Base-by-base conservation (phyloP, 2,797 vertebrate species). In the Rachycentron canadum region DNA sequence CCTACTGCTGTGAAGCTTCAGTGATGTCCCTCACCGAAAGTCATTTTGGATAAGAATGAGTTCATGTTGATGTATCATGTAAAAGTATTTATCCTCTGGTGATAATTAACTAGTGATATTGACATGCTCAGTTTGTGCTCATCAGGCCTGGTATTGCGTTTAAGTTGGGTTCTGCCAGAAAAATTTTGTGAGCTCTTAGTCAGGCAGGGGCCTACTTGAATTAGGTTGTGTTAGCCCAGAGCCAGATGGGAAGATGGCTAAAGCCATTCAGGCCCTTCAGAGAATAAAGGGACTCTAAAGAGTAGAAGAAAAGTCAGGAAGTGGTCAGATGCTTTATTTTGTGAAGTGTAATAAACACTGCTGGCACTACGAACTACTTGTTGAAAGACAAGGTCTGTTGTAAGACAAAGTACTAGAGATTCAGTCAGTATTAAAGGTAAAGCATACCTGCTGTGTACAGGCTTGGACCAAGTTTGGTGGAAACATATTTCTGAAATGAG, bases 401-500 rank as follows among this genome's bases (percentile, higher is more conserved):
- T 52, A 8, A 52, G 47, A 52, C 13, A 53, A 53, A 7, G 13
- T 28, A 6, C 9, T 67, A 23, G 25, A 30, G 23, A 19, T 12
- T 45, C 17, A 41, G 4, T 45, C 56, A 67, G 30, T n/a, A 3
- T 50, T 28, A 17, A 28, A 21, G 5, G 2, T 2, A 36, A 41
- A 76, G 57, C 92, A 95, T 94, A 99, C 98, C 97, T 99, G 98
- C 93, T 99, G 97, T 82, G 97, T 99, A 93, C 98, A 99, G 73
- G 98, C 97, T 93, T 99, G 97, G 68, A 99, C 97, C 94, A 99
- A 88, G 90, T 99, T 99, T 67, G 98, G 98, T 89, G 98, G 98
- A 91, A 99, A 99, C 97, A 99, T 99, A 69, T 99, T 99, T 94
- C 98, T 99, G 95, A 71, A 94, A 94, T 84, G 83, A 90, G 88